These are phyloP conservation scores for Corythornis madagascariensis DNA, from an alignment of 2,113 vertebrate genomes.

Conservation along the genomic window DNA sequence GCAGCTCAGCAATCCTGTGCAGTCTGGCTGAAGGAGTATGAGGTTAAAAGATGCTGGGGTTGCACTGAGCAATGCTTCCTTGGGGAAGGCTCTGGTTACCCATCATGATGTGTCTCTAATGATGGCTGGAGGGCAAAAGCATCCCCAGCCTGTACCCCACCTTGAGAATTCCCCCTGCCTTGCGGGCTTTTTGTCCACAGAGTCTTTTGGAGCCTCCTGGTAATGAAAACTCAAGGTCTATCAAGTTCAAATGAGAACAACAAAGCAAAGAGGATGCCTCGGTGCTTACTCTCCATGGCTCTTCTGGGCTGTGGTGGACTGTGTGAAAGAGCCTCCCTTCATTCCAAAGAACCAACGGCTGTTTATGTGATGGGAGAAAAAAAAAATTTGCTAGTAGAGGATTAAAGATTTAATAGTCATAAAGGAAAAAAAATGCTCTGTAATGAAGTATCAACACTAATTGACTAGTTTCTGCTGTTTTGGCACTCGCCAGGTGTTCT, in stretches of 20 bases:
- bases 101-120: neutral
- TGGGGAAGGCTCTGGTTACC: neutral
- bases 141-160: neutral
- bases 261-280: conserved; percentile 20
- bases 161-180: conserved; percentile 34
- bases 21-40: neutral
- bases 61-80: neutral
- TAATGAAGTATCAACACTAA: conserved; percentile 33
- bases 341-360: neutral
- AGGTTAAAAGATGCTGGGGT: neutral
- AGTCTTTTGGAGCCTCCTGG: neutral
- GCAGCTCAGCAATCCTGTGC: neutral
- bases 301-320: conserved; percentile 4
- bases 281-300: neutral
- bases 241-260: neutral
- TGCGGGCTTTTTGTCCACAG: neutral
- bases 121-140: neutral
- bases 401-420: conserved; percentile 31
- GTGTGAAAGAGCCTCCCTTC: neutral
- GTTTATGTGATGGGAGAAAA: neutral
- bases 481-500: conserved; percentile 9
- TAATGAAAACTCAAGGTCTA: neutral
- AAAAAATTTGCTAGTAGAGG: neutral
- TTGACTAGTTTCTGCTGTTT: neutral
- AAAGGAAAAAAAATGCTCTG: neutral